Evolutionary conservation across 2,113 vertebrate genomes (phyloP), one percentile per base, ranked within the genome.

Genomic region (Laticauda laticaudata): DNA sequence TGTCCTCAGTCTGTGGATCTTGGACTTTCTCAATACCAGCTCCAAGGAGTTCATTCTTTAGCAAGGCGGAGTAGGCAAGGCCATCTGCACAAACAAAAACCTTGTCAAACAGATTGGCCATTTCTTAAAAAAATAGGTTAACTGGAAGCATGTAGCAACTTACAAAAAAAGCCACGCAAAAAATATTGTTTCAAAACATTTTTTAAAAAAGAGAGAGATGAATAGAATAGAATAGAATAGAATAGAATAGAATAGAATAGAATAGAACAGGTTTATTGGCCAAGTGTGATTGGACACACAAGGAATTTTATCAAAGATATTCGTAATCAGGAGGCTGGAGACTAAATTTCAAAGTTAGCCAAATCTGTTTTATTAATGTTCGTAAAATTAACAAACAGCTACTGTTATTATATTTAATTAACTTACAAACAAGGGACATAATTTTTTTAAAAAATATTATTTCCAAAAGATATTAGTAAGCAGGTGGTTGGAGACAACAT

Each of bases 1-100:
- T 97, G 94, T 99, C 99, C 94, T 99, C 99, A 0, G 99, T 99
- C 97, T 99, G 99, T 0, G 99, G 99, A 96, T 99, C 99, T 96
- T 99, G 99, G 48, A 99, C 99, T 93, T 99, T 99, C 96, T 99
- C 99, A 0, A 99, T 99, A 23, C 99, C 99, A 0, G 99, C 99
- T 12, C 99, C 99, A 1, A 99, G 96, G 88, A 99, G 98, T 94
- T 99, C 99, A 0, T 99, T 99, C 97, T 99, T 99, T 93, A 99
- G 97, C 95, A 99, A 96, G n/a, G 99, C 99, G 0, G 99, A 99
- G 95, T 99, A 99, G 53, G 99, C 99, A 64, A 99, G 98, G 43
- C 99, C 99, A 34, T 99, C 99, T 97, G 98, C 89, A 97, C 14
- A 18, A 96, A 93, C 3, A 89, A 26, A 81, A 81, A 43, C 18